phyloP scores from a whole-genome alignment of 1,140 invertebrate genomes.

The Temnothorax longispinosus region DNA sequence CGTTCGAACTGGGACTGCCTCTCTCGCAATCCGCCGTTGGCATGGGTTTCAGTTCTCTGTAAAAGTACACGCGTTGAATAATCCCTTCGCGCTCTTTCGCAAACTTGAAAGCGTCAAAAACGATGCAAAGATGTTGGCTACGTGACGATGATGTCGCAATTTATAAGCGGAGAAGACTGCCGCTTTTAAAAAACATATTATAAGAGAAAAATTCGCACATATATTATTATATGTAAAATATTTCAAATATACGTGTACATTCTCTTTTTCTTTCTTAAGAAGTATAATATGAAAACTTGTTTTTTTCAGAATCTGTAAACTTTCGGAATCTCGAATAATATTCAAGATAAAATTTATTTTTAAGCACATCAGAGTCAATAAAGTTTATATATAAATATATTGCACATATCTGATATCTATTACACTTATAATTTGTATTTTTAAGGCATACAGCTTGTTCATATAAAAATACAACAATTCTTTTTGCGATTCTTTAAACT shows the following conservation, averaged over 20 bases:
- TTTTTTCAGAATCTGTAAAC: background rate
- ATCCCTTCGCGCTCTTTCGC: background rate
- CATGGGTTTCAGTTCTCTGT: conserved; percentile 87
- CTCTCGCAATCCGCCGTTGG: conserved; percentile 84
- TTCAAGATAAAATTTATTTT: background rate
- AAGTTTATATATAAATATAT: background rate
- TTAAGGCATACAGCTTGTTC: background rate
- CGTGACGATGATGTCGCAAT: background rate
- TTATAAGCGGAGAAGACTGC: background rate
- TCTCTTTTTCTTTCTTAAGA: background rate
- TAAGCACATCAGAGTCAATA: background rate
- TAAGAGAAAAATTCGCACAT: background rate
- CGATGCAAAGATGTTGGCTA: background rate
- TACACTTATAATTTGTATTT: background rate
- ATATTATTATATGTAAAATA: background rate
- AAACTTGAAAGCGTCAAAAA: background rate
- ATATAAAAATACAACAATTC: background rate
- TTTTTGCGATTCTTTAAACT: background rate
- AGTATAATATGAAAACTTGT: background rate
- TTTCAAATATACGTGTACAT: background rate
- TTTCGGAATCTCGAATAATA: background rate
- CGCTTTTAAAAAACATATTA: background rate
- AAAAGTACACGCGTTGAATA: conserved; percentile 33
- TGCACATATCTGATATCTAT: background rate
- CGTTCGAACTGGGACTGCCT: conserved; percentile 72